Base-by-base conservation (phyloP, 2,797 vertebrate genomes). In the Sebastes kiyomatsui region DNA sequence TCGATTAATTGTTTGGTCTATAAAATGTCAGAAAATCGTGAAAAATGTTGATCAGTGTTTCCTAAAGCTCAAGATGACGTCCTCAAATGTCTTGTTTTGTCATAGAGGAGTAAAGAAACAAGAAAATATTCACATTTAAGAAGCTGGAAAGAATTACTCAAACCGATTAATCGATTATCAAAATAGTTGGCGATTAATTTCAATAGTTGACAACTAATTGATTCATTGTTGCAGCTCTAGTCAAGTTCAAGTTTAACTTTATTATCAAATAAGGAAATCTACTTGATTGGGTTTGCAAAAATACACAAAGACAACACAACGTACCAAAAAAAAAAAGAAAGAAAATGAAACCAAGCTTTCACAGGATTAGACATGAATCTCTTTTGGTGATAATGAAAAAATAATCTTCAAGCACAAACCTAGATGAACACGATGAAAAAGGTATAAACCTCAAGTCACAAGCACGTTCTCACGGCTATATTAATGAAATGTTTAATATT, bases 331-430 rank as follows among this genome's bases (percentile, higher is more conserved):
- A 60, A 49, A 20, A 4, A 6, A 32, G 10, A 8, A 25, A 54
- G 3, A 13, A 18, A 64, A 64, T 61, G 38, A 77, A 80, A 72
- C 4, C 28, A 28, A 22, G 64, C 46, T 64, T 80, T 73, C 18
- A 35, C 56, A 58, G 85, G 69, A 79, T 81, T 80, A 72, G 14
- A 81, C 32, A 32, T 22, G 22, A 75, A 52, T 75, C 38, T 77
- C 28, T 58, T 62, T 70, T 32, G 54, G 75, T 72, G 72, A 79
- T 81, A 64, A 64, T 80, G 56, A 72, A 68, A 86, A 72, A 65
- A 74, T 25, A 75, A 77, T 77, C 60, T 72, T 56, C 2, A 49
- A 72, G 6, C 27, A 22, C 60, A 64, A 75, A 60, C 70, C 1
- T 18, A 55, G 7, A 68, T 46, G 11, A 67, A 68, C 32, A 61